Base-by-base conservation (phyloP, 2,797 vertebrate genomes). In the Arctocebus calabarensis region DNA sequence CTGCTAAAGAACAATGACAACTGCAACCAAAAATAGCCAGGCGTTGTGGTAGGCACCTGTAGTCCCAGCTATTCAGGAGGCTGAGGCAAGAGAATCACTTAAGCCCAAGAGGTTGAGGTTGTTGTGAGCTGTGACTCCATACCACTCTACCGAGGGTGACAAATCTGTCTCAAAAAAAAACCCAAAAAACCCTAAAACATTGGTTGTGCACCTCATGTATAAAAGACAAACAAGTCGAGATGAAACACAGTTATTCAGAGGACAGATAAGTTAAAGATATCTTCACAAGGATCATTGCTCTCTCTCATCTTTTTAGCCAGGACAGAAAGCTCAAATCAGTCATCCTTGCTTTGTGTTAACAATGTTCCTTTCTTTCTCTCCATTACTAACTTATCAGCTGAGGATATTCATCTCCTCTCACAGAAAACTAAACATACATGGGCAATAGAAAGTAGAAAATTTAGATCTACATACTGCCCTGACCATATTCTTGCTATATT, bases 251-350 rank as follows among this genome's bases (percentile, higher is more conserved):
- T 5, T 37, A 90, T 22, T 93, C 66, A 78, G 77, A 68, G 74
- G 43, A 73, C 7, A 70, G 7, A 25, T 14, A 83, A 43, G 88
- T 2, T 22, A n/a, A 92, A 61, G 55, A 22, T 64, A 14, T 88
- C 70, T 83, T 86, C 82, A 57, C 20, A 70, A 85, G 87, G 45
- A 71, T 37, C 20, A 59, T 43, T 81, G 57, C 20, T 84, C 27
- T 52, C 27, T 52, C 66, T 90, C 40, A 78, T 84, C 34, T 71
- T 82, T 77, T 64, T n/a, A 86, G 83, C 10, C n/a, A 88, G 29
- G 34, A 78, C 17, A 83, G n/a, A 92, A 82, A 94, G 57, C 13
- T 85, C 40, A n/a, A 77, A 52, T 52, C 66, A 64, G 75, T 92
- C 75, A 92, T 25, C 37, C 17, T 66, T 86, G 74, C 25, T 61